Evolutionary conservation across 2,888 invertebrate genomes (phyloP).

Genomic region (Eupithecia centaureata): DNA sequence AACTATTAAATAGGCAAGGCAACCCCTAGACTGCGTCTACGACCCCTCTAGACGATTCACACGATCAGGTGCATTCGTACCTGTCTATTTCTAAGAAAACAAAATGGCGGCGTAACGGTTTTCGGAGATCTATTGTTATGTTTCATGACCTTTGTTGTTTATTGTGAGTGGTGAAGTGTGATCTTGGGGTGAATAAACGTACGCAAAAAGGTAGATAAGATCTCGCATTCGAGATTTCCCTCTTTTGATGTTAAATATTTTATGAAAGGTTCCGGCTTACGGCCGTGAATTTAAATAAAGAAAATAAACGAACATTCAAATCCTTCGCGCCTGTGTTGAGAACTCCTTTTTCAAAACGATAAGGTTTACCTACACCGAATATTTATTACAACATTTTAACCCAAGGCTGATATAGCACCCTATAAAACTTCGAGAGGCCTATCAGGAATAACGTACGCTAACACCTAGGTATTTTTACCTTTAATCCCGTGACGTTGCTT

Average conservation of each 20-base stretch:
- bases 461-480: too few relatives aligned
- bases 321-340: slow-evolving; percentile 12
- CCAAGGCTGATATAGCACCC: slow-evolving; percentile 49
- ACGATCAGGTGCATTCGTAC: slow-evolving; percentile 74
- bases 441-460: background rate
- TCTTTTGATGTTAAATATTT: slow-evolving; percentile 19
- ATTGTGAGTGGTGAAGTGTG: slow-evolving; percentile 48
- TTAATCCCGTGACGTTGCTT: too few relatives aligned
- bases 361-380: slow-evolving; percentile 44
- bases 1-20: slow-evolving; percentile 54
- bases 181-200: slow-evolving; percentile 46
- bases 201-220: slow-evolving; percentile 27
- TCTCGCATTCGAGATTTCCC: slow-evolving; percentile 21
- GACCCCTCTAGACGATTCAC: slow-evolving; percentile 50
- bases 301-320: slow-evolving; percentile 11
- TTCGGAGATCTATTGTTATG: slow-evolving; percentile 51
- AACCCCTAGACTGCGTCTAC: slow-evolving; percentile 44
- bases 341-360: slow-evolving; percentile 37
- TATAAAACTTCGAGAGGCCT: slow-evolving; percentile 44
- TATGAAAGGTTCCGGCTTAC: slow-evolving; percentile 13
- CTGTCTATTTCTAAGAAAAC: slow-evolving; percentile 55
- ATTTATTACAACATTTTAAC: slow-evolving; percentile 47
- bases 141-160: slow-evolving; percentile 53
- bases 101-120: slow-evolving; percentile 68
- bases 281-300: slow-evolving; percentile 12